Evolutionary conservation across 2,888 invertebrate species (phyloP).

Genomic region (Eutolmus rufibarbis): DNA sequence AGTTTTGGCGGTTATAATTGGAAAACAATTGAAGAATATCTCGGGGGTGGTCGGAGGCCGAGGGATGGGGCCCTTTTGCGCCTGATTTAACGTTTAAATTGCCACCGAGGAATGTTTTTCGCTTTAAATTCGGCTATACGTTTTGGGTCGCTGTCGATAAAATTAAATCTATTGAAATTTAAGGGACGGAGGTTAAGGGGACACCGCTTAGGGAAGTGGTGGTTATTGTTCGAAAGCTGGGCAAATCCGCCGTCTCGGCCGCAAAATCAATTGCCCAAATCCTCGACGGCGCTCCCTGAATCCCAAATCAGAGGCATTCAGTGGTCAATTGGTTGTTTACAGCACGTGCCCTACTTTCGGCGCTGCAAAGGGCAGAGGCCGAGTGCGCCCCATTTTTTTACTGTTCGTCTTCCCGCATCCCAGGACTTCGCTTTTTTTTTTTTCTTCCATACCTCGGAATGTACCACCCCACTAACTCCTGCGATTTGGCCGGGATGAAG

Average conservation of each 20-base stretch:
- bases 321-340: conserved; percentile 45
- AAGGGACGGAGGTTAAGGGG: not conserved
- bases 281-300: conserved; percentile 23
- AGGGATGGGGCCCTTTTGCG: not conserved
- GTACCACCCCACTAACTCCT: conserved; percentile 30
- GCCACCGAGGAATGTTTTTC: not conserved
- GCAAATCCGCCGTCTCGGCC: not conserved
- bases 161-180: not conserved
- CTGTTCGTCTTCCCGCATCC: not conserved
- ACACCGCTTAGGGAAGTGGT: not conserved
- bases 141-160: not conserved
- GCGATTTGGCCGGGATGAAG: conserved; percentile 42
- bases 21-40: conserved; percentile 34
- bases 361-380: not conserved
- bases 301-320: conserved; percentile 40
- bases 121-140: not conserved
- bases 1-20: conserved; percentile 31
- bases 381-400: not conserved
- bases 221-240: not conserved
- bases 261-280: conserved; percentile 37
- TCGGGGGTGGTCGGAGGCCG: not conserved
- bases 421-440: not conserved
- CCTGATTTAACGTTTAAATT: conserved; percentile 4
- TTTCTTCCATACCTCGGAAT: not conserved
- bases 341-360: conserved; percentile 43